Percentiles rank a stretch among this genome's conserved stretches.
Evolutionary conservation across 2,888 invertebrate genomes (phyloP).

Genomic region (Rhamphomyia laevipes): DNA sequence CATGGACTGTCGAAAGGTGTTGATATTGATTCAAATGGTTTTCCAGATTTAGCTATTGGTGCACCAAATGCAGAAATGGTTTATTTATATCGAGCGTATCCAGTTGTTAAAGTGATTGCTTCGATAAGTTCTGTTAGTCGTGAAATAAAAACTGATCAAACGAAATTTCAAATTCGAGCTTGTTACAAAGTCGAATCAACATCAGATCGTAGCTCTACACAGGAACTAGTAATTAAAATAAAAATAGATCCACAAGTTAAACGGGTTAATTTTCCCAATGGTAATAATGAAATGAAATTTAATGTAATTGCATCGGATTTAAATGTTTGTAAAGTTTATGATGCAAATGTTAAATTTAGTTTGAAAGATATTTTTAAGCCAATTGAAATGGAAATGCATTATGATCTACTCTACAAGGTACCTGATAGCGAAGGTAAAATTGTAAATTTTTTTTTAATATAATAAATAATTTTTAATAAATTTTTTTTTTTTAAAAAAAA

Average conservation of each 20-base stretch:
- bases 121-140: conserved; percentile 29
- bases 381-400: conserved; percentile 34
- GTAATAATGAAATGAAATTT: conserved; percentile 27
- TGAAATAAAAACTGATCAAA: conserved; percentile 34
- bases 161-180: conserved; percentile 26
- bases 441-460: too few relatives aligned
- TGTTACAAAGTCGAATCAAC: conserved; percentile 30
- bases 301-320: conserved; percentile 22
- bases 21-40: conserved; percentile 37
- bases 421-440: conserved; percentile 29
- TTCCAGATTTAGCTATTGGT: conserved; percentile 38
- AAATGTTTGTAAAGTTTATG: conserved; percentile 27
- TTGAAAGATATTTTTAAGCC: conserved; percentile 36
- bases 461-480: too few relatives aligned
- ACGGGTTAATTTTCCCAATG: conserved; percentile 27
- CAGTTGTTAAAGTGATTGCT: conserved; percentile 33
- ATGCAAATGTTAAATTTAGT: conserved; percentile 29
- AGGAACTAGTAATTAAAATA: conserved; percentile 27
- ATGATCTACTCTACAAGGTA: conserved; percentile 28
- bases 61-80: conserved; percentile 38
- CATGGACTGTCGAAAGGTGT: conserved; percentile 37
- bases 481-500: too few relatives aligned
- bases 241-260: conserved; percentile 31
- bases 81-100: conserved; percentile 37
- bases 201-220: conserved; percentile 20